Base-by-base conservation (phyloP, 2,888 invertebrate genomes). In the Andricus quercusramuli region DNA sequence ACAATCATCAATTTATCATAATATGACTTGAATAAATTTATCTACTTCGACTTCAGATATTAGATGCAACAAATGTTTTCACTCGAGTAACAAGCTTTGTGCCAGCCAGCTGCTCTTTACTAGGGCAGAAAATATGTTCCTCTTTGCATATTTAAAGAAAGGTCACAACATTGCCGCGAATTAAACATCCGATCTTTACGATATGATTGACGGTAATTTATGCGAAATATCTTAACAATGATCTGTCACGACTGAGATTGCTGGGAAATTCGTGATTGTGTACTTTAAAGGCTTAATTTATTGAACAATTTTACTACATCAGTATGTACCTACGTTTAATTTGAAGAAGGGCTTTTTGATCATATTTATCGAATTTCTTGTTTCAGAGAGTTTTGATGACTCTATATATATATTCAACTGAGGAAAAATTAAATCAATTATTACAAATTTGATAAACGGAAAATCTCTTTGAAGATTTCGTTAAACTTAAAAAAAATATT, bases 141-240 rank as follows among this genome's bases (percentile, higher is more conserved):
- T 47, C 70, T 47, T 4, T 70, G 70, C 70, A 70, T 70, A 70
- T 70, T 70, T 70, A 29, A 47, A 70, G 51, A 70, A 70, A 70
- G 70, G 70, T 70, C 70, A 70, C 47, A 70, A 70, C 51, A 70
- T 70, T 70, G 70, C 44, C 51, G 13, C 70, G 51, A 70, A 70
- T 51, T 56, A 51, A 74, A 74, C 70, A 70, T 70, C 70, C 47
- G 32, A 74, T 62, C 15, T 56, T 51, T 32, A n/a, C 13, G 56
- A 37, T 32, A 56, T 74, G 74, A 74, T 74, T 56, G 56, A 74
- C 51, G 74, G 32, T 37, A 74, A 74, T 74, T 56, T 56, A 56
- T 74, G 74, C 51, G 56, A 56, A 74, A 74, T 74, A 74, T 74
- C 74, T 56, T 56, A 74, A 74, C 56, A 56, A 74, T 74, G 32